phyloP scores from a whole-genome alignment of 2,113 vertebrate genomes.

The Pangasianodon hypophthalmus region DNA sequence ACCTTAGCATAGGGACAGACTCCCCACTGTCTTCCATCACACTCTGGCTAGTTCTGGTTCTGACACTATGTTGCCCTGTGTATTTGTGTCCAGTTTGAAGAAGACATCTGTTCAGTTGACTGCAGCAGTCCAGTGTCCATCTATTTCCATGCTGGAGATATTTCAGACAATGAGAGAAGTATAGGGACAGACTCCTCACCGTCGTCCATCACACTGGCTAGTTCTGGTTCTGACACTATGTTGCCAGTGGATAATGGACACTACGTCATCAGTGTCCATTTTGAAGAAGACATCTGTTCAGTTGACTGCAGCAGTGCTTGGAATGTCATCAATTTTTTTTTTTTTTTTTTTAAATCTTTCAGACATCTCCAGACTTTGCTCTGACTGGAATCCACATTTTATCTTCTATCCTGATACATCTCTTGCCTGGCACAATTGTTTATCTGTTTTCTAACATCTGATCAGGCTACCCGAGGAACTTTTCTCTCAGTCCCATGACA shows the following conservation, averaged over 20 bases:
- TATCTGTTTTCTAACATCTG: conserved; percentile 9
- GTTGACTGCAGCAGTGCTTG: background rate
- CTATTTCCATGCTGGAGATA: background rate
- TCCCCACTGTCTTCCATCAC: background rate
- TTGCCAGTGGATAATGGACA: no score
- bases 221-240: no score
- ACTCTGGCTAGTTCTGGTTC: background rate
- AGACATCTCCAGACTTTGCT: background rate
- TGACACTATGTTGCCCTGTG: background rate
- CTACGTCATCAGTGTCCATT: no score
- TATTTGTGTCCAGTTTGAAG: background rate
- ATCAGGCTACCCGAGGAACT: background rate
- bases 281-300: no score
- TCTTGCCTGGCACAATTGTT: background rate
- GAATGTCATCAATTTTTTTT: background rate
- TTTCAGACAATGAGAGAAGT: background rate
- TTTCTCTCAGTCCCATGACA: background rate
- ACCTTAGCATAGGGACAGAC: background rate
- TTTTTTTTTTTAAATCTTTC: background rate
- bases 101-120: background rate
- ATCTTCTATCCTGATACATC: no score
- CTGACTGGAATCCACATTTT: background rate
- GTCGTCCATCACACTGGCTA: no score
- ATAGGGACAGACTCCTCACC: no score
- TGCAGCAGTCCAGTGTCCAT: background rate